Evolutionary conservation across 2,113 vertebrate species (phyloP), one percentile per base, ranked within the genome.

Genomic region (Hippolais icterina): DNA sequence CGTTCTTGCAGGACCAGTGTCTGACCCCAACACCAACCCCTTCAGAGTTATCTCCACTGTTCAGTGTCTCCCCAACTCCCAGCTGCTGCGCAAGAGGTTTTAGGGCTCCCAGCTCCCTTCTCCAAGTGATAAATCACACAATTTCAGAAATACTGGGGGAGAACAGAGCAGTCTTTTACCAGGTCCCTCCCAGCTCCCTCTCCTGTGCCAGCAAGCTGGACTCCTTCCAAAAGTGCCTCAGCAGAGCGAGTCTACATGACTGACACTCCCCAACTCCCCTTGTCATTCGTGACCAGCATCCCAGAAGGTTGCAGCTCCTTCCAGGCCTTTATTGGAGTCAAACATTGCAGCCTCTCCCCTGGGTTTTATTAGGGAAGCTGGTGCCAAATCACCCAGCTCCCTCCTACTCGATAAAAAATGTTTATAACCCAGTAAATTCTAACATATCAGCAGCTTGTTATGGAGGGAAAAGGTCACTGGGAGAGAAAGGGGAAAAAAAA

Each of bases 371-470:
- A 96, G 78, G 46, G 68, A 96, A 97, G 78, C 89, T 94, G 90
- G 65, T 93, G 95, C 76, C 87, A 93, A 94, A 97, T 97, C 91
- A 78, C 87, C 89, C 91, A 83, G 68, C 89, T 90, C 92, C 93
- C 83, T 96, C 95, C 88, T 94, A 96, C 95, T 96, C 95, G 87
- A 97, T 97, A 97, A 98, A 97, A 97, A 94, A 91, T 97, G 96
- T 97, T 98, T 98, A 97, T 96, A 93, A 74, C 91, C 95, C 89
- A 88, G 90, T 97, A 98, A 98, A 98, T 98, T 97, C 96, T 92
- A 96, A 93, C 97, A 93, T 97, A 98, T 97, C 97, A 97, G 97
- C 90, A 94, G 89, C 97, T 97, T 97, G 97, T 98, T 97, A 97
- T 47, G 49, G 92, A 97, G 59, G 92, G 83, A 97, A 97, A 98